Evolutionary conservation across 2,888 invertebrate genomes (phyloP), one percentile per base, ranked within the genome.

Genomic region (Cheilosia scutellata): DNA sequence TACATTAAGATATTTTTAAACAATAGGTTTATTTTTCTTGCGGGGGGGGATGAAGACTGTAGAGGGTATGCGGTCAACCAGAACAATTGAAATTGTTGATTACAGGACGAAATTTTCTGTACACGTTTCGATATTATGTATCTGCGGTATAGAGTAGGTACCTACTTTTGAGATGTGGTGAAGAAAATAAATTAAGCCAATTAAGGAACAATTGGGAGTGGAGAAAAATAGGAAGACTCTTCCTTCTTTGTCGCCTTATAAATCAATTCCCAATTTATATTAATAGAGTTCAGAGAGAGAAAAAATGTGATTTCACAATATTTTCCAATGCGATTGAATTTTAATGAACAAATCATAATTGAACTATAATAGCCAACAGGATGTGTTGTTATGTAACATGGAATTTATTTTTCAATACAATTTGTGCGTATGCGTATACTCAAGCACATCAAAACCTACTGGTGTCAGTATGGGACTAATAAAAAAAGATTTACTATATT

Each of bases 61-160:
- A 5, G 53, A 27, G 20, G 6, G 25, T 60, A 37, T 60, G 49
- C 60, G 60, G 58, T 58, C 66, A 60, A 76, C 27, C 33, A 68
- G 25, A 68, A 68, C 51, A 76, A 76, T 53, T 76, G 58, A 65
- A 71, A 65, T 58, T 72, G 40, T 58, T 62, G 72, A 65, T 57
- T 55, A 29, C 42, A 25, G 49, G 11, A 37, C 33, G 27, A 37
- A 49, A 33, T 25, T 25, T 51, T 51, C 37, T 27, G 25, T 42
- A 42, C 60, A 40, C 40, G 27, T 42, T 20, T 57, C 51, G 25
- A 29, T 51, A 13, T 33, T 20, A 11, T 31, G 9, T 44, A 20
- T 27, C 44, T 29, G n/a, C 25, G 42, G 40, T 37, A 25, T 1
- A 51, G 49, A 25, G n/a, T 2, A 29, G 4, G 20, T 20, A 20